Base-by-base conservation (phyloP, 2,888 invertebrate genomes). In the Thymelicus sylvestris region DNA sequence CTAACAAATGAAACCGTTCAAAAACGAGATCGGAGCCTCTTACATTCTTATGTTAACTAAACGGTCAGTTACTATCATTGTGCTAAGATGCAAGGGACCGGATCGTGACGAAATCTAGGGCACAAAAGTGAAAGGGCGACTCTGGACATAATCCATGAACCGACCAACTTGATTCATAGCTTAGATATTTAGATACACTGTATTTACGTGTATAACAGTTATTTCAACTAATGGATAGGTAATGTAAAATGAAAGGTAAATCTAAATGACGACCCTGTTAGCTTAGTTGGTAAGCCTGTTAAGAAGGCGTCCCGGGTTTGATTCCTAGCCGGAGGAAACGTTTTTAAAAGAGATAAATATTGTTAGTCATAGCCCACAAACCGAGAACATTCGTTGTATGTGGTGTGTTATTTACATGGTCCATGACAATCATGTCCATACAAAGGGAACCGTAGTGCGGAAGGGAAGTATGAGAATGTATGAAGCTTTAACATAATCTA, bases 121-220 rank as follows among this genome's bases (percentile, higher is more conserved):
- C 88, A 85, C 79, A 76, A 77, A 82, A 88, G 89, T 89, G 90
- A 90, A 90, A 90, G 90, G 90, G 86, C 62, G 66, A 38, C 55
- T 62, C 66, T 62, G 71, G 71, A 71, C 66, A 62, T 44, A 63
- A 70, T 64, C 72, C 71, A 73, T 70, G 71, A 68, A 50, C 67
- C 57, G 61, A 67, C 64, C 67, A 64, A 47, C 52, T 67, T 44
- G 60, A 66, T 71, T 52, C 66, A 71, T 66, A 41, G 52, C 41
- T 65, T 52, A 69, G 63, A 48, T 48, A 57, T 63, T 13, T 62
- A 44, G 62, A 24, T 62, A 62, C 13, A 59, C 44, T 44, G 15
- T 64, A 38, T 64, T 52, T 64, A 64, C 39, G 39, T 38, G 7
- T 48, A 52, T 52, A 52, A 50, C 10, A 12, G 50, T 39, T 48